Evolutionary conservation across 1,140 invertebrate genomes (phyloP), one percentile per base, ranked within the genome.

Genomic region (Hyposmocoma kahamanoa): DNA sequence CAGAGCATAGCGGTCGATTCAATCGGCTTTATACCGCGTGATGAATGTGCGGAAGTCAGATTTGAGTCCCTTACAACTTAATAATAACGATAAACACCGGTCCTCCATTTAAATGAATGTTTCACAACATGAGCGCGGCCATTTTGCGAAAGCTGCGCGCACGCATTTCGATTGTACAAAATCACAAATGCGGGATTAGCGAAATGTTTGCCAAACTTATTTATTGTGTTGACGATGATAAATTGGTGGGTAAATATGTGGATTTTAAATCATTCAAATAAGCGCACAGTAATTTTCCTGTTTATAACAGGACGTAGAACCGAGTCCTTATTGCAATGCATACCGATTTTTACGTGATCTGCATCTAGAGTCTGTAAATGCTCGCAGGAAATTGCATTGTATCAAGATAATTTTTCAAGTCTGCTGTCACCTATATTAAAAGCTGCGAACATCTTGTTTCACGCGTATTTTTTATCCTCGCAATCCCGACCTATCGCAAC

Each of bases 1-100:
- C n/a, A n/a, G n/a, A n/a, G n/a, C n/a, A n/a, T n/a, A 28, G 54
- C 47, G 41, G 50, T 59, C 58, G 58, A 57, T 32, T 47, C 44
- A 52, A 53, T 52, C 55, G 52, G 62, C 55, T 65, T 69, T 65
- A 66, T 67, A 43, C 48, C 39, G 36, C 44, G 61, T 74, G 74
- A 78, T 78, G 62, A 78, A 79, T 79, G 70, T 68, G 65, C 68
- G 71, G 76, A 77, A 80, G 77, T 77, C 61, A 62, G 53, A 71
- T 67, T n/a, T 50, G 56, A 70, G 59, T 70, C 68, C 61, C 61
- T 67, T 70, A 77, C 69, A 74, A 74, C 69, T 77, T 78, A 79
- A 83, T 83, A 79, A 81, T 76, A 77, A 69, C 69, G 66, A 68
- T 75, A 79, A 82, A 78, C 73, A 78, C 59, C 62, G 62, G 72